phyloP scores from a whole-genome alignment of 1,140 invertebrate genomes.

The Eueides isabella region DNA sequence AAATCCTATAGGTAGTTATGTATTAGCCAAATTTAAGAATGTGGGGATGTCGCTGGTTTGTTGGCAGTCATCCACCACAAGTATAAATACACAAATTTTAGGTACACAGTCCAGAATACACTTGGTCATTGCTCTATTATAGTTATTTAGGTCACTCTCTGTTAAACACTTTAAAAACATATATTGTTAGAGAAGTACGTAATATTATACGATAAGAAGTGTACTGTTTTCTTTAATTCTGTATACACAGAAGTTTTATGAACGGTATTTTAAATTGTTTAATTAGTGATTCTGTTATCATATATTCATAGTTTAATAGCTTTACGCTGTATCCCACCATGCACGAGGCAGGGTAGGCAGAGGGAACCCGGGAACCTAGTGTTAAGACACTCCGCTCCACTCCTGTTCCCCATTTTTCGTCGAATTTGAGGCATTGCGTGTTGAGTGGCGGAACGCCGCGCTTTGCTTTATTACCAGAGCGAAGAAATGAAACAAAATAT shows the following conservation, averaged over 20 bases:
- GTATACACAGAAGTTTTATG: neutral
- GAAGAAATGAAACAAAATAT: too few species aligned
- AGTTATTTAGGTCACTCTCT: slow-evolving; percentile 58
- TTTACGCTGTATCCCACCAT: too few species aligned
- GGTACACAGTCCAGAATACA: slow-evolving; percentile 68
- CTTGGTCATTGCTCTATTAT: slow-evolving; percentile 74
- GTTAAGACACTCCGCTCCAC: too few species aligned
- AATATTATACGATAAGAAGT: neutral
- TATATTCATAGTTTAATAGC: neutral
- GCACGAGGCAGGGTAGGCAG: too few species aligned
- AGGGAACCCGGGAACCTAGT: too few species aligned
- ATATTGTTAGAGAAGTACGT: neutral
- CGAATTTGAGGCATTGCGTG: too few species aligned
- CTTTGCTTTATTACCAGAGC: too few species aligned
- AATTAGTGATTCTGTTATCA: slow-evolving; percentile 5
- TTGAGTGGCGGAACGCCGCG: too few species aligned
- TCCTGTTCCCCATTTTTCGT: too few species aligned
- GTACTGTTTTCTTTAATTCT: neutral
- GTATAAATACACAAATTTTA: slow-evolving; percentile 78
- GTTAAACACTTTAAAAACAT: slow-evolving; percentile 9
- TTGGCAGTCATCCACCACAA: slow-evolving; percentile 73
- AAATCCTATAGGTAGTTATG: slow-evolving; percentile 41
- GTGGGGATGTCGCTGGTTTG: slow-evolving; percentile 74
- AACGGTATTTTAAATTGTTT: neutral
- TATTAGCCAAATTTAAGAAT: slow-evolving; percentile 66